phyloP scores from a whole-genome alignment of 2,888 invertebrate species.

The Orthosia gracilis region DNA sequence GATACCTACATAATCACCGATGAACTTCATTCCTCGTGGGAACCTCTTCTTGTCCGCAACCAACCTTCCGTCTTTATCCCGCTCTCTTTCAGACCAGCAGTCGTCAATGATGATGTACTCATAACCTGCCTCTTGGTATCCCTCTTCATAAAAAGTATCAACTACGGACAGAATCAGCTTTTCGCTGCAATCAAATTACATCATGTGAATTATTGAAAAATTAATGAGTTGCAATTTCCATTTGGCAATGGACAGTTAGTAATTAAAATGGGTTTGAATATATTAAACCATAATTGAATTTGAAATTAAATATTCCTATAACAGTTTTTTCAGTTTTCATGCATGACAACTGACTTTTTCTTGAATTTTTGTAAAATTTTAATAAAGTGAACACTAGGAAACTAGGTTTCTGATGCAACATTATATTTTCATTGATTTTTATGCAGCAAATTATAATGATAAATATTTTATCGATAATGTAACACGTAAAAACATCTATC shows the following conservation, averaged over 20 bases:
- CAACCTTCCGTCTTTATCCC: conserved; percentile 91
- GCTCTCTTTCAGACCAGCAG: conserved; percentile 93
- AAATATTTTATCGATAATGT: neutral
- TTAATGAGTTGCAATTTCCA: neutral
- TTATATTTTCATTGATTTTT: neutral
- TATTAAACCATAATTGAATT: neutral
- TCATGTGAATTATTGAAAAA: neutral
- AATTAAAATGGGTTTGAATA: neutral
- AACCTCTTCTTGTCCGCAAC: conserved; percentile 93
- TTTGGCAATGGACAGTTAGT: neutral
- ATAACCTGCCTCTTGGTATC: conserved; percentile 94
- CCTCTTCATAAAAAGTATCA: conserved; percentile 92
- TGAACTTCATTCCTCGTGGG: conserved; percentile 93
- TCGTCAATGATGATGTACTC: conserved; percentile 94
- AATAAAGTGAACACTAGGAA: neutral
- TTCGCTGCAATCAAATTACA: conserved; percentile 87
- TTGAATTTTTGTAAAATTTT: neutral
- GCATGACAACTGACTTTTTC: neutral
- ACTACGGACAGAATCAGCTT: conserved; percentile 91
- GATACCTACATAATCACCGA: conserved; percentile 93
- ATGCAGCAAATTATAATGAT: neutral
- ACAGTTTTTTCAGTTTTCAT: too few species aligned
- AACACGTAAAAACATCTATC: neutral
- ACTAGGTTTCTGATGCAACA: neutral
- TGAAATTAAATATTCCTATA: neutral